Evolutionary conservation across 2,888 invertebrate species (phyloP), one percentile per base, ranked within the genome.

Genomic region (Lycaena phlaeas): DNA sequence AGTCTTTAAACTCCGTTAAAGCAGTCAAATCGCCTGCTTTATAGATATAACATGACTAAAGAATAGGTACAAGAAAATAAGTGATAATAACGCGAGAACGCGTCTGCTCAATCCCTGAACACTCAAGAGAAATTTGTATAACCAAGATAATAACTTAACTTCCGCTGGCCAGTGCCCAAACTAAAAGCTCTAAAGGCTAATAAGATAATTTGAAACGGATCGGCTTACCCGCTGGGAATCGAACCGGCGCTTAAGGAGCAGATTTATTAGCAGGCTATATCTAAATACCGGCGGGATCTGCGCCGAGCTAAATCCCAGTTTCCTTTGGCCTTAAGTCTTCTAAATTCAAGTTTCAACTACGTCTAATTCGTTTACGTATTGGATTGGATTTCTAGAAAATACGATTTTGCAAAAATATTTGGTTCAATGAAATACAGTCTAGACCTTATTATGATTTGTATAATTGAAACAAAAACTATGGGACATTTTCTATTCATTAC

Each of bases 211-310:
- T 63, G 58, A 51, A 61, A 53, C 65, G 65, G 64, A 61, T 60
- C 57, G 57, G 51, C 30, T 50, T 43, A 56, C 58, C 81, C 73
- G 61, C 48, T 66, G 81, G 76, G 79, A 78, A 61, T 73, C 74
- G 71, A 79, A 79, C 68, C 64, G 64, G 53, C 46, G 54, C 62
- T 56, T 70, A 76, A 76, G 71, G 66, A 70, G 66, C 68, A 74
- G 76, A 78, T 81, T 81, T 82, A 81, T 82, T 79, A 69, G 76
- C 71, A 73, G 79, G 70, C 67, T 70, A 68, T 64, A 66, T 66
- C 65, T 63, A 65, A 67, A 64, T 58, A 60, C 65, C 59, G 54
- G 50, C 56, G 55, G 64, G 59, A 65, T 57, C 54, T 55, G 61
- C 70, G 59, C 70, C 76, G 68, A 75, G 77, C 75, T 79, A 78